These are phyloP conservation scores for Styela clava DNA, from an alignment of 23 tunicate species.

Conservation along the genomic window DNA sequence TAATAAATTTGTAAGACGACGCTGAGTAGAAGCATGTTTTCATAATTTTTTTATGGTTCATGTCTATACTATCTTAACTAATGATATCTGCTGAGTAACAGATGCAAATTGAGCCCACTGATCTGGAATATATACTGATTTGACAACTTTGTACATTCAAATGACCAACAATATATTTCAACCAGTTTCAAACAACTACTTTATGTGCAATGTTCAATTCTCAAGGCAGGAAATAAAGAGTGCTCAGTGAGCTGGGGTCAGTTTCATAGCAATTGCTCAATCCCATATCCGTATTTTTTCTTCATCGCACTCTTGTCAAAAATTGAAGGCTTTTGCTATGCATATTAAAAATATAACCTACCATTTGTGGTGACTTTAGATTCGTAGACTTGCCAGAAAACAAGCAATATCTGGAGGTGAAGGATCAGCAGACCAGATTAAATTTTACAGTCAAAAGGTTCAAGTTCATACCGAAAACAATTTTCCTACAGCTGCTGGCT, in stretches of 20 bases:
- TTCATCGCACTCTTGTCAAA: not conserved
- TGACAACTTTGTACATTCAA: too few relatives aligned
- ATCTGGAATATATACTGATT: too few relatives aligned
- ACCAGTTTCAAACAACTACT: not conserved
- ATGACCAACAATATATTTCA: too few relatives aligned
- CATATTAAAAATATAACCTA: not conserved
- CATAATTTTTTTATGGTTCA: too few relatives aligned
- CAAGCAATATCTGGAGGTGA: slow-evolving; percentile 38
- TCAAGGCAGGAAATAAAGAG: too few relatives aligned
- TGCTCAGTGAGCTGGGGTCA: slow-evolving; percentile 12
- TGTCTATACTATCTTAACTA: too few relatives aligned
- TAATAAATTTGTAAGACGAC: too few relatives aligned
- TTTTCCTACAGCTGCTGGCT: slow-evolving; percentile 92
- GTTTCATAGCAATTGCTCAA: slow-evolving; percentile 5
- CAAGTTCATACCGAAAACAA: slow-evolving; percentile 50
- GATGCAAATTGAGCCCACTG: too few relatives aligned
- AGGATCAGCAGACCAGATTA: slow-evolving; percentile 16
- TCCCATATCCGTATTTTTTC: slow-evolving; percentile 25
- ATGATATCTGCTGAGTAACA: too few relatives aligned
- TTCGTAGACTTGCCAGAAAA: slow-evolving; percentile 40
- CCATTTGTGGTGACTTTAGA: slow-evolving; percentile 37
- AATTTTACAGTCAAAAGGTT: slow-evolving; percentile 38
- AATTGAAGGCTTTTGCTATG: not conserved
- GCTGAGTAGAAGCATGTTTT: too few relatives aligned
- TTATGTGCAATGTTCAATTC: not conserved